These are phyloP conservation scores for Pocillopora verrucosa DNA, from an alignment of 64 coral and sea anemone genomes.

Conservation along the genomic window DNA sequence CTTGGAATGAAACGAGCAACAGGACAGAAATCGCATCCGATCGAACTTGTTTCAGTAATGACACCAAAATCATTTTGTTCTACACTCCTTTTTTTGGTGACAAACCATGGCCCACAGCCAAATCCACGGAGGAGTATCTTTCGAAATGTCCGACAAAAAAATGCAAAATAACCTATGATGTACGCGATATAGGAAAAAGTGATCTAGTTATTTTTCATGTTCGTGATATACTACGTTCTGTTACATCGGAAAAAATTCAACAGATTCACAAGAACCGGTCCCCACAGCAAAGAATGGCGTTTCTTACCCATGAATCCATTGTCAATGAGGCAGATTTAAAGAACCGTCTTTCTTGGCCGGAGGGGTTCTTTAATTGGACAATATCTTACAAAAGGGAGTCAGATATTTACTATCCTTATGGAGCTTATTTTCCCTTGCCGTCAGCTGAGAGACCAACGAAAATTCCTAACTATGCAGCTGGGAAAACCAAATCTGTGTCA, in stretches of 20 bases:
- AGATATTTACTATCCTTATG: background rate
- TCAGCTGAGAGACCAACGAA: background rate
- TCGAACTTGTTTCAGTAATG: background rate
- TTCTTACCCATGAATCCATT: background rate
- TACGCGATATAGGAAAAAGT: no score
- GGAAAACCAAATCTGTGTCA: no score
- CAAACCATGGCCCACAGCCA: background rate
- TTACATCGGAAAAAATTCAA: background rate
- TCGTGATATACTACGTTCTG: background rate
- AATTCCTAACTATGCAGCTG: no score
- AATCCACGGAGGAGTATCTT: background rate
- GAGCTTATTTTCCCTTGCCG: background rate
- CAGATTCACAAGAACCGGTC: background rate
- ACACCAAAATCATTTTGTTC: background rate
- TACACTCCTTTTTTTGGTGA: background rate
- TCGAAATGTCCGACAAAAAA: background rate
- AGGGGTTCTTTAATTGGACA: constrained; percentile 9
- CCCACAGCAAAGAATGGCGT: background rate
- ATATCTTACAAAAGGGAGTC: background rate
- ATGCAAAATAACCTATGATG: background rate
- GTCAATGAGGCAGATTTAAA: background rate
- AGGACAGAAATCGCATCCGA: background rate
- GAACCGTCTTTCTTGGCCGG: background rate
- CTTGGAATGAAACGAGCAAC: background rate
- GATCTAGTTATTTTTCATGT: background rate